Conservation (phyloP, 2,888 invertebrate species). For the Sinodicranocentrus sp. region DNA sequence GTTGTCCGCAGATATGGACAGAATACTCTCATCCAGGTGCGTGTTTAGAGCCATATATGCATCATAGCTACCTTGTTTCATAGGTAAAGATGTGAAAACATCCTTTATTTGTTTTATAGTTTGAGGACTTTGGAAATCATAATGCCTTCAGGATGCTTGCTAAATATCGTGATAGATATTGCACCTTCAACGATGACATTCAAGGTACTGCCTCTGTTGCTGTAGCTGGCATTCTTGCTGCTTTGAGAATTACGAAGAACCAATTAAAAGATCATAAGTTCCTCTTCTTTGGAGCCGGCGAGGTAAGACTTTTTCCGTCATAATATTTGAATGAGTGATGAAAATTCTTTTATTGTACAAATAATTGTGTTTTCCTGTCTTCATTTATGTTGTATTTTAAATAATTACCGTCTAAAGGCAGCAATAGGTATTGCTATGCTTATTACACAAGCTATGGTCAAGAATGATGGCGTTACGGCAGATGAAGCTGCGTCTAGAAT, state of each 20-base stretch:
- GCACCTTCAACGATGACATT: slow-evolving; percentile 99
- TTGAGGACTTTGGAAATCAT: slow-evolving; percentile 98
- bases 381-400: no score
- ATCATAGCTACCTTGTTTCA: no score
- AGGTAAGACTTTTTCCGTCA: slow-evolving; percentile 81
- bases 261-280: slow-evolving; percentile 90
- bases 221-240: slow-evolving; percentile 94
- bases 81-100: no score
- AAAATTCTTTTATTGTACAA: no score
- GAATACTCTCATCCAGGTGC: slow-evolving; percentile 89
- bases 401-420: no score
- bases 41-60: no score
- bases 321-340: no score
- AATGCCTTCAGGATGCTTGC: slow-evolving; percentile 96
- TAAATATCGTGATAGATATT: slow-evolving; percentile 92
- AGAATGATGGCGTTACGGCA: slow-evolving; percentile 86
- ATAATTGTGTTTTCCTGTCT: no score
- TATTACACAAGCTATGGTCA: slow-evolving; percentile 94
- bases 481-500: slow-evolving; percentile 89
- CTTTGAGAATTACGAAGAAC: slow-evolving; percentile 89
- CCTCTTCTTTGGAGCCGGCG: slow-evolving; percentile 98
- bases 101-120: slow-evolving; percentile 83
- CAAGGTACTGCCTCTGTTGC: slow-evolving; percentile 98
- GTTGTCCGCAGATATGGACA: slow-evolving; percentile 91
- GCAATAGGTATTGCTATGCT: slow-evolving; percentile 95